These are phyloP conservation scores for Sarcophaga bullata DNA, from an alignment of 1,140 invertebrate genomes.

Conservation along the genomic window DNA sequence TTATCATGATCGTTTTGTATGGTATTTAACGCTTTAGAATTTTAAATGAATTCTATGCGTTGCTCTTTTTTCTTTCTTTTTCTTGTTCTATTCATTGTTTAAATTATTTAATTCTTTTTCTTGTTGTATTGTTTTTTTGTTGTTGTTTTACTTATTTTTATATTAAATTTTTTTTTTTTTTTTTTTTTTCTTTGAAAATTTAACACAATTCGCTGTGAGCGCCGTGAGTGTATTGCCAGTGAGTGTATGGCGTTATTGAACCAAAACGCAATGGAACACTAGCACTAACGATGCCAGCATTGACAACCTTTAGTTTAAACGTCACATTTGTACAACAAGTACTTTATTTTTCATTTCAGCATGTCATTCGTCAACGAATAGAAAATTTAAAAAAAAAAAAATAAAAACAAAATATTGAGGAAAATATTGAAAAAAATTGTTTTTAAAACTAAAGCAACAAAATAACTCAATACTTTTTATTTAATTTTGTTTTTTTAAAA, in stretches of 20 bases:
- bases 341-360: slow-evolving; percentile 35
- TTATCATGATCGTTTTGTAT: not conserved
- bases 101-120: no score
- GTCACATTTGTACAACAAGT: slow-evolving; percentile 23
- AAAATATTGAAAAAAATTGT: no score
- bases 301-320: slow-evolving; percentile 29
- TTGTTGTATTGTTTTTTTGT: no score
- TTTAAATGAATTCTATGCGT: not conserved
- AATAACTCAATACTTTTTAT: slow-evolving; percentile 19
- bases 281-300: not conserved
- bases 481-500: not conserved
- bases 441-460: not conserved
- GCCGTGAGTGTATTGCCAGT: not conserved
- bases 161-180: not conserved
- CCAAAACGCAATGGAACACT: not conserved
- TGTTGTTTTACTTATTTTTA: no score
- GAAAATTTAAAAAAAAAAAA: not conserved
- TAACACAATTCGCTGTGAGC: not conserved
- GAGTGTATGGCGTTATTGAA: slow-evolving; percentile 9
- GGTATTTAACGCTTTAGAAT: not conserved
- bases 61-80: no score
- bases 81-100: no score
- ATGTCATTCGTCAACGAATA: slow-evolving; percentile 29
- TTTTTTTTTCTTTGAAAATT: slow-evolving; percentile 17
- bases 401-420: not conserved